Evolutionary conservation across 2,888 invertebrate species (phyloP), one percentile per base, ranked within the genome.

Genomic region (Eristalinus sepulchralis): DNA sequence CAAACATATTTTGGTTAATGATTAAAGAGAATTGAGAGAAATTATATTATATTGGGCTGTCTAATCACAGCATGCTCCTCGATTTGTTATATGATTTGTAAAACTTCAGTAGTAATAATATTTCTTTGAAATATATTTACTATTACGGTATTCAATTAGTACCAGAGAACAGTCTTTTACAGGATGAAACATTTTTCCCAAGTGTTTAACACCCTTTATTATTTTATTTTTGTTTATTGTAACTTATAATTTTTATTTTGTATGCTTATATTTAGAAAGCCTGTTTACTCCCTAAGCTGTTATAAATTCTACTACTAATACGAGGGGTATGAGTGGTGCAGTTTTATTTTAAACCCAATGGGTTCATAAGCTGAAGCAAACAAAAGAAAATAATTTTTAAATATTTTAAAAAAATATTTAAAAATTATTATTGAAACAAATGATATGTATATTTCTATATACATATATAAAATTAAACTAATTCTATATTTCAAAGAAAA

Each of bases 281-380:
- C 39, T 55, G 33, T 64, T 80, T 72, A 71, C 62, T 78, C 60
- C 66, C 17, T 86, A 75, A 70, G 62, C 47, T 78, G 72, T 64
- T 68, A 63, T 55, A 78, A 80, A 62, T 88, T 80, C 34, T 66
- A 80, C 67, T 77, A 88, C 63, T 75, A 76, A 83, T 81, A 81
- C 83, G 88, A 88, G 89, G 89, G 88, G 89, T 90, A 89, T 89
- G 89, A 89, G 89, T 89, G 90, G 89, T 90, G 88, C 90, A 90
- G 90, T 89, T 90, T 90, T 91, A 90, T 90, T 90, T 90, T 92
- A 92, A 92, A 91, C 92, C 92, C 92, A 92, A 92, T 92, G 92
- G 92, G 92, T 92, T 92, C 92, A 91, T 91, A 90, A 89, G 83
- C 66, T 80, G 68, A 83, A 57, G 24, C 24, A 24, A 57, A 57